These are phyloP conservation scores for Eremobia ochroleuca DNA, from an alignment of 2,888 invertebrate species.

Conservation along the genomic window DNA sequence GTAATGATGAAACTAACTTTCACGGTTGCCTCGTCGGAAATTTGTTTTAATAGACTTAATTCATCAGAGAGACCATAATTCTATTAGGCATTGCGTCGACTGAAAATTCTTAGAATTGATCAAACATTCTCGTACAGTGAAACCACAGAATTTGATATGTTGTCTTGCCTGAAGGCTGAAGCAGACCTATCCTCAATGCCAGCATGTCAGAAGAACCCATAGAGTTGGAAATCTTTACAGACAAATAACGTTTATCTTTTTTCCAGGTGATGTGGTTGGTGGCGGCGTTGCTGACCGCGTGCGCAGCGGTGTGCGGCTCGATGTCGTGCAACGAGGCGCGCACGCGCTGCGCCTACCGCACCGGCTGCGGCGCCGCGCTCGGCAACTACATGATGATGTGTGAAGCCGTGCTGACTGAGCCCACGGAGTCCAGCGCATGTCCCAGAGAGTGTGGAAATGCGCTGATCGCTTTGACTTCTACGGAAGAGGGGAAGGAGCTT, in stretches of 20 bases:
- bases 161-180: neutral
- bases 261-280: constrained; percentile 86
- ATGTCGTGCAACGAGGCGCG: constrained; percentile 93
- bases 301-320: constrained; percentile 77
- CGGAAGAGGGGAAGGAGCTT: constrained; percentile 94
- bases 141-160: neutral
- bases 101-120: neutral
- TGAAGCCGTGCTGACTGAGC: constrained; percentile 92
- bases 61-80: neutral
- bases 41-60: neutral
- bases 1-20: neutral
- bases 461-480: constrained; percentile 94
- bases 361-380: constrained; percentile 94
- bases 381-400: constrained; percentile 95
- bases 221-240: neutral
- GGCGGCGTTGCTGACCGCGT: constrained; percentile 78
- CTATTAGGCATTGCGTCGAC: neutral
- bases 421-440: constrained; percentile 87
- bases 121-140: too few relatives aligned
- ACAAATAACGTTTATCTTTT: neutral
- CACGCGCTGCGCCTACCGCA: constrained; percentile 94
- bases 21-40: neutral
- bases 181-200: neutral
- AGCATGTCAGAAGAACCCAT: neutral
- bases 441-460: constrained; percentile 94